These are phyloP conservation scores for Avahi laniger DNA, from an alignment of 2,797 vertebrate species.

Conservation along the genomic window DNA sequence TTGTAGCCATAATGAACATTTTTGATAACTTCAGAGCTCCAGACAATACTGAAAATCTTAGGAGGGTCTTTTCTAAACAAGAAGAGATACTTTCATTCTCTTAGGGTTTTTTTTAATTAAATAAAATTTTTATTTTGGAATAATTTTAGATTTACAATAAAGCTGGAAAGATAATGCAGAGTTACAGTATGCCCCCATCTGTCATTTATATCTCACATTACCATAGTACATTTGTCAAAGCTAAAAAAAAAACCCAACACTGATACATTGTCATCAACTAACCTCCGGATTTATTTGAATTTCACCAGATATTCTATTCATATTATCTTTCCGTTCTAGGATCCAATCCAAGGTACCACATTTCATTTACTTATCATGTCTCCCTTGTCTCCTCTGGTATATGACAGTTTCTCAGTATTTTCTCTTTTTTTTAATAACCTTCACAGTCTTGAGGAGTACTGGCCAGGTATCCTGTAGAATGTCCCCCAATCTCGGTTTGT, in stretches of 20 bases:
- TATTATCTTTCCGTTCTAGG: not conserved
- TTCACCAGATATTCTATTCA: not conserved
- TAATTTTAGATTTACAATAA: slow-evolving; percentile 1
- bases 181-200: not conserved
- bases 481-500: not conserved
- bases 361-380: not conserved
- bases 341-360: not conserved
- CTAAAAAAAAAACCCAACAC: not conserved
- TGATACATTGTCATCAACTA: not conserved
- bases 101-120: not conserved
- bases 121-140: slow-evolving; percentile 20
- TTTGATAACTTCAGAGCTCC: not conserved
- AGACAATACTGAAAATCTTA: not conserved
- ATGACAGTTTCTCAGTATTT: not conserved
- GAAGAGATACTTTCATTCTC: not conserved
- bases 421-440: not conserved
- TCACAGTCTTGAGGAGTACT: not conserved
- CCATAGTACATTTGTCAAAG: not conserved
- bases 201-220: not conserved
- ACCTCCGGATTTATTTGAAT: slow-evolving; percentile 2
- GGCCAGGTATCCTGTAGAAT: not conserved
- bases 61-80: not conserved
- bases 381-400: not conserved
- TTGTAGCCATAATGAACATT: not conserved
- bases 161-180: not conserved